Conservation (phyloP, 2,888 invertebrate species). For the Eilema caniola region DNA sequence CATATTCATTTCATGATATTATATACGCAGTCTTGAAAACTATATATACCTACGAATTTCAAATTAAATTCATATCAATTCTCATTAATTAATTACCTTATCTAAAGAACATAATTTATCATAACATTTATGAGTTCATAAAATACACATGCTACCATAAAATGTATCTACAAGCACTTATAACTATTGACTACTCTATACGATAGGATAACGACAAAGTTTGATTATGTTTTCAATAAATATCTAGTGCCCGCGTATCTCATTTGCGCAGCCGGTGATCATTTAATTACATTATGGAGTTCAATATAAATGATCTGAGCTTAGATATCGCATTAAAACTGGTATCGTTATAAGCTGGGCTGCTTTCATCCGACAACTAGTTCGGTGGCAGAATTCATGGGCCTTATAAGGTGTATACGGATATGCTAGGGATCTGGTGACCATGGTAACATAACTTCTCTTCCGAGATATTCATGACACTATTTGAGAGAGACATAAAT, state of each 20-base stretch:
- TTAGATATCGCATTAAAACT: slow-evolving; percentile 48
- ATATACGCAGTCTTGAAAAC: background rate
- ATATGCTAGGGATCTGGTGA: slow-evolving; percentile 60
- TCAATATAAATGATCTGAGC: slow-evolving; percentile 35
- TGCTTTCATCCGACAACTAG: slow-evolving; percentile 77
- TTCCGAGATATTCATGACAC: background rate
- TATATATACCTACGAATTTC: background rate
- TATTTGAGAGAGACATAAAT: background rate
- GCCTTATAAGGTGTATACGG: slow-evolving; percentile 73
- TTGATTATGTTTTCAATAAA: slow-evolving; percentile 11
- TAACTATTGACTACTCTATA: slow-evolving; percentile 2
- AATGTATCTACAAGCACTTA: background rate
- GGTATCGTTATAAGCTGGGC: slow-evolving; percentile 71
- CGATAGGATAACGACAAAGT: background rate
- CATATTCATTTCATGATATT: background rate
- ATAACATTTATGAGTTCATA: slow-evolving; percentile 1
- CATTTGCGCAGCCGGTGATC: slow-evolving; percentile 11
- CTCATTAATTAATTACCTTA: background rate
- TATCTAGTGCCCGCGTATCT: slow-evolving; percentile 2
- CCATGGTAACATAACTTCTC: slow-evolving; percentile 40
- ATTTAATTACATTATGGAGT: slow-evolving; percentile 30
- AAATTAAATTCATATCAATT: slow-evolving; percentile 7
- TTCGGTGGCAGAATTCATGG: slow-evolving; percentile 73
- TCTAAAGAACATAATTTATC: background rate
- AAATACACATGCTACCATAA: slow-evolving; percentile 7